Evolutionary conservation across 2,113 vertebrate genomes (phyloP), one percentile per base, ranked within the genome.

Genomic region (Gopherus evgoodei): DNA sequence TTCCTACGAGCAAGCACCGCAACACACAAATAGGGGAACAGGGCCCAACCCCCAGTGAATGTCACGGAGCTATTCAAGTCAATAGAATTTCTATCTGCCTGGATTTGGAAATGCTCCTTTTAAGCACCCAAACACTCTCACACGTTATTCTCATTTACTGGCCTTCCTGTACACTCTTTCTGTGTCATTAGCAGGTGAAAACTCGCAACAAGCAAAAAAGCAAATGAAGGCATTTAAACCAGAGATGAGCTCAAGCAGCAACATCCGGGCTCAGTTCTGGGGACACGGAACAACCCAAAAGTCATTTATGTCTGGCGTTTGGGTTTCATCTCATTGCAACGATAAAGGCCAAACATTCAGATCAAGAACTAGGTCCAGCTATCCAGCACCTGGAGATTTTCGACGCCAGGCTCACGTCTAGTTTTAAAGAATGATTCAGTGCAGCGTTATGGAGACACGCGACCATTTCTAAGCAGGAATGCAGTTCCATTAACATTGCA

Each of bases 361-460:
- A 5, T 38, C 19, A 72, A 72, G n/a, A 72, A 72, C 17, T 21
- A 69, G 65, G n/a, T 38, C 35, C 65, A 72, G 65, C 38, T 21
- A 22, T 38, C n/a, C 65, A 72, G 65, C n/a, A 21, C 19, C n/a
- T 9, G 10, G 19, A 38, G n/a, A 22, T 22, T 38, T 38, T 24
- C 8, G 25, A 27, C 8, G 22, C 75, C 38, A 44, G 75, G 42
- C 25, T 47, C 24, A 14, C 22, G 5, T 14, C 42, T 47, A 29
- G 42, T 24, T 47, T 47, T 78, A 44, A 47, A 47, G 75, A 44
- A 47, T 14, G 75, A 47, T 47, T 72, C 65, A 22, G n/a, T 8
- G 42, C 24, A 16, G 42, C 75, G 4, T 47, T 47, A 22, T 8
- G 25, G 0, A 47, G 5, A 11, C 7, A 5, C 14, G 29, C 1